Evolutionary conservation across 30 jellyfish, hydroid and myxozoan genomes (phyloP), one percentile per base, ranked within the genome.

Genomic region (Mastigias papua): DNA sequence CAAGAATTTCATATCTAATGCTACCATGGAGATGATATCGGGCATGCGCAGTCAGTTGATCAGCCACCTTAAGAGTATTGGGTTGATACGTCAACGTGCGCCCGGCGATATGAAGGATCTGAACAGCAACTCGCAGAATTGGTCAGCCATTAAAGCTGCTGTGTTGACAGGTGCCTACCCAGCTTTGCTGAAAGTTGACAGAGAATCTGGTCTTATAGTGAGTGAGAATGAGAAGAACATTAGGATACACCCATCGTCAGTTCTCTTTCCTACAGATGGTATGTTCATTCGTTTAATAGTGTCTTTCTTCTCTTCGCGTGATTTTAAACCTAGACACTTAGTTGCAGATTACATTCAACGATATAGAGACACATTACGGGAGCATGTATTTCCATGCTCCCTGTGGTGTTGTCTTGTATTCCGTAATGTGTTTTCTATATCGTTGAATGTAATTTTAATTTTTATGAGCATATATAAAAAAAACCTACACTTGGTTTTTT

Each of bases 121-220:
- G 91, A 94, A 94, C 85, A 57, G 81, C 51, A 94, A 94, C 67
- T 89, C 98, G 34, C 81, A 77, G 35, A 89, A 85, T 42, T 78
- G 97, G 97, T 73, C 97, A 21, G 97, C 89, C 33, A 82, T 89
- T 68, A 94, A 94, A 48, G 97, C 99, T 13, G 99, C 88, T 29
- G 96, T 89, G 25, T 84, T 97, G 25, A 95, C 97, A 3, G 99
- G 99, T 30, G 81, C 91, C 65, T 94, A 94, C 74, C 99, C 97
- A 0, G 76, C 88, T 34, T 31, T 83, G 49, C 82, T 88, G 23
- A 72, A 78, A 87, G 97, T 86, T n/a, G 97, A 94, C 74, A 70
- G 95, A 57, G 92, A 89, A 22, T 71, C 80, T 61, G 23, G 34
- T 32, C 48, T 61, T 73, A 48, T 94, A 0, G 91, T 89, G 0